Conservation (phyloP, 1,140 invertebrate genomes). For the Orius insidiosus region DNA sequence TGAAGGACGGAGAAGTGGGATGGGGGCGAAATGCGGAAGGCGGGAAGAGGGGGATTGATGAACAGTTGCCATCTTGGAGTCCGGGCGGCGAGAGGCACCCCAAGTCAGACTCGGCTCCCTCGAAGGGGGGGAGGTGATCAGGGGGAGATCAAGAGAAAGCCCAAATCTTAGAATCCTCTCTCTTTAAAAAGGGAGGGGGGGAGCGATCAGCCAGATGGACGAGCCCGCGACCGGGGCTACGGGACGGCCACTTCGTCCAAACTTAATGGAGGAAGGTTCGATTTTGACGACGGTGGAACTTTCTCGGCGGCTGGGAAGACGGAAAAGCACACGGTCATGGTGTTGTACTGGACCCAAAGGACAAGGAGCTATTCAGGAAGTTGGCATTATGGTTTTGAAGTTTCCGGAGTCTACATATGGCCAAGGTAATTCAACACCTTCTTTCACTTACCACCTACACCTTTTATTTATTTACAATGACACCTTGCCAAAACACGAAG, state of each 20-base stretch:
- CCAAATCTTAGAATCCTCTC: too few relatives aligned
- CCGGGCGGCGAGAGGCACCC: too few relatives aligned
- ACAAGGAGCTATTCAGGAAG: constrained; percentile 97
- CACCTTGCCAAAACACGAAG: too few relatives aligned
- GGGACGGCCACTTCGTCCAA: constrained; percentile 38
- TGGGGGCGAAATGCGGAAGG: too few relatives aligned
- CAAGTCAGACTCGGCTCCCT: too few relatives aligned
- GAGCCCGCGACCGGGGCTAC: constrained; percentile 31
- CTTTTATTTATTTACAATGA: too few relatives aligned
- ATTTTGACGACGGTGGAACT: constrained; percentile 99
- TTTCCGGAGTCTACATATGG: constrained; percentile 98
- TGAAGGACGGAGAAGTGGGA: too few relatives aligned
- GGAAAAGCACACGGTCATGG: constrained; percentile 94
- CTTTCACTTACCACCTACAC: background rate
- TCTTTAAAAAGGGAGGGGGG: background rate
- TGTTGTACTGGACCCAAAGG: constrained; percentile 94
- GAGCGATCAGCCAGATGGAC: constrained; percentile 6
- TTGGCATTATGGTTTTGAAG: constrained; percentile 98
- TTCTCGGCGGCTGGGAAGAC: constrained; percentile 99
- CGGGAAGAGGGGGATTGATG: too few relatives aligned
- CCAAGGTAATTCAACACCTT: constrained; percentile 48
- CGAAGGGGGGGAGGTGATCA: too few relatives aligned
- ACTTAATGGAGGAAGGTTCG: constrained; percentile 91
- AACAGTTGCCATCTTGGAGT: too few relatives aligned
- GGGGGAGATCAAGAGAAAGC: too few relatives aligned